Base-by-base conservation (phyloP, 2,888 invertebrate species). In the Thelaira solivaga region DNA sequence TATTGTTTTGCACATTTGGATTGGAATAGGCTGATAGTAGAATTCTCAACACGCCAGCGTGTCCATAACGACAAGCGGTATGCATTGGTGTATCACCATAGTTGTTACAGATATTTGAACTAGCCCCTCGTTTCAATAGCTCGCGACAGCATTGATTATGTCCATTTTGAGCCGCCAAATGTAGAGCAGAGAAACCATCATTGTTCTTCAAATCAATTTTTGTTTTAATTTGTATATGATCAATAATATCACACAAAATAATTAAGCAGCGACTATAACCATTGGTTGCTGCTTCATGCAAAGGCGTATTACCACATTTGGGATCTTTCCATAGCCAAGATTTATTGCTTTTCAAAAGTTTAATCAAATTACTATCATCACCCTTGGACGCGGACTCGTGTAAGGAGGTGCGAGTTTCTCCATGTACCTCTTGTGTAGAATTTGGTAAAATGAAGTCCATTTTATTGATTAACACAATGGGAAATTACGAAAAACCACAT, bases 251-350 rank as follows among this genome's bases (percentile, higher is more conserved):
- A 83, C 74, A 69, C 87, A 93, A 80, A 97, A 91, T 45, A 93
- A 89, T 81, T 94, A 95, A 94, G 80, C 95, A 95, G 75, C 94
- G 92, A 84, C 97, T 96, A 90, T 94, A 97, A 7, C 98, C 98
- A 86, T 97, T 95, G 96, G 97, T 97, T 2, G 97, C 94, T 10
- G 97, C 96, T 89, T 98, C 98, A 90, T 98, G 98, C 11, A 97
- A 90, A 0, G 97, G 94, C 8, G 96, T 95, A 90, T 98, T 98
- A 77, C 97, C 97, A 89, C 97, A 96, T 95, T 83, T 84, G 10
- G 84, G 83, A 74, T 89, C 88, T 81, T 86, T 88, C 29, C 64
- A 64, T 8, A 65, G 39, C 43, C 68, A 64, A 10, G 68, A 45
- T 29, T 69, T 78, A 43, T 45, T 59, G n/a, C 55, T 74, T 55